These are phyloP conservation scores for Triplophysa dalaica DNA, from an alignment of 2,113 vertebrate species.

Conservation along the genomic window DNA sequence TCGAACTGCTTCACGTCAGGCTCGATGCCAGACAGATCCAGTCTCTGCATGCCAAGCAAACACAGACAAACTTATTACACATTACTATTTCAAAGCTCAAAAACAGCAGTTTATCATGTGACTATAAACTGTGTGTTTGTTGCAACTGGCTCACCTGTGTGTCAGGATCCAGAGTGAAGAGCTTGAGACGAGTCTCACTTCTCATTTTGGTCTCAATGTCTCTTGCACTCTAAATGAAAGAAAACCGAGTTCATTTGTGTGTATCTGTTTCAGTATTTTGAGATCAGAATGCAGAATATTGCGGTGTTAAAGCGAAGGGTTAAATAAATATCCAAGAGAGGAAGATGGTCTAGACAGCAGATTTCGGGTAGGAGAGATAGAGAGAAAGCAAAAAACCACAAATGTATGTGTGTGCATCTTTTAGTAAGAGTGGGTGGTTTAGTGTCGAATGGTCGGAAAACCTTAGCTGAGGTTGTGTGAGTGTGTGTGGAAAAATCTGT, in stretches of 20 bases:
- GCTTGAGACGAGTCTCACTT: constrained; percentile 90
- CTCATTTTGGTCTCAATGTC: constrained; percentile 90
- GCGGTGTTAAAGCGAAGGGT: background rate
- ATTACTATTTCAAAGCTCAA: background rate
- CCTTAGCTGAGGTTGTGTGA: constrained; percentile 9
- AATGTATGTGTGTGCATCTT: constrained; percentile 1
- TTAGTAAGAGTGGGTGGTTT: constrained; percentile 18
- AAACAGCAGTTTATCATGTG: constrained; percentile 7
- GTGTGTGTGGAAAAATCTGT: constrained; percentile 18
- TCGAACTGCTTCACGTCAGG: constrained; percentile 93
- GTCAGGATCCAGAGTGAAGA: constrained; percentile 93
- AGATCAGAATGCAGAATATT: background rate
- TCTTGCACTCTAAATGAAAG: constrained; percentile 79
- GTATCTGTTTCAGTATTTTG: background rate
- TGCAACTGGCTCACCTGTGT: constrained; percentile 80
- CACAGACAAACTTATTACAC: constrained; percentile 24
- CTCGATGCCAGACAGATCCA: constrained; percentile 90
- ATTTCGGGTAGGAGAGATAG: constrained; percentile 2
- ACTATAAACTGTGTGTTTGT: constrained; percentile 1
- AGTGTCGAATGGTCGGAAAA: constrained; percentile 34
- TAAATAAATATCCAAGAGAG: background rate
- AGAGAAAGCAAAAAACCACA: background rate
- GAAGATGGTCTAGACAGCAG: background rate
- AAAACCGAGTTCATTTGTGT: background rate
- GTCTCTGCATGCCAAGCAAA: constrained; percentile 78